Conservation (phyloP, 1,140 invertebrate genomes). For the Dreissena rostriformis region DNA sequence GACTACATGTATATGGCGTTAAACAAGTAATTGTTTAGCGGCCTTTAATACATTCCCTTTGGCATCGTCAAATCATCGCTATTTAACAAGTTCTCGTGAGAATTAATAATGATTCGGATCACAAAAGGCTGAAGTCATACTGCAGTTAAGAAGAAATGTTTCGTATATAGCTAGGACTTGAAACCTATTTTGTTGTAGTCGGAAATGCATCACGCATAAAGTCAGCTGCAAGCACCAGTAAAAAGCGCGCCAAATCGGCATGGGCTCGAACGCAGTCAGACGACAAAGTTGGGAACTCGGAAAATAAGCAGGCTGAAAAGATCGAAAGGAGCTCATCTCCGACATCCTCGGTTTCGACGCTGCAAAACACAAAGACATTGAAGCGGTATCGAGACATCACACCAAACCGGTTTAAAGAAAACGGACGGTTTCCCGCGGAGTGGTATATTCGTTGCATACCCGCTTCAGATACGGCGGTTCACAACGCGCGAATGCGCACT, state of each 20-base stretch:
- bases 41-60: too few species aligned
- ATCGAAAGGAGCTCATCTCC: slow-evolving; percentile 18
- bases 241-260: slow-evolving; percentile 35
- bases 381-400: slow-evolving; percentile 29
- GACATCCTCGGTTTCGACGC: slow-evolving; percentile 34
- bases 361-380: slow-evolving; percentile 40
- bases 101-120: too few species aligned
- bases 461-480: slow-evolving; percentile 60
- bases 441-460: slow-evolving; percentile 62
- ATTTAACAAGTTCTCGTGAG: too few species aligned
- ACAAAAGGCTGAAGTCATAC: too few species aligned
- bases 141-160: too few species aligned
- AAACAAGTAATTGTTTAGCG: too few species aligned
- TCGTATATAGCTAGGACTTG: too few species aligned
- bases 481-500: slow-evolving; percentile 46
- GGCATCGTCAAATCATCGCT: too few species aligned
- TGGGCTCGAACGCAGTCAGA: slow-evolving; percentile 30
- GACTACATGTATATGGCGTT: too few species aligned
- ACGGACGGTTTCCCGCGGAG: slow-evolving; percentile 57
- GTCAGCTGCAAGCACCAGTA: not conserved
- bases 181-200: too few species aligned
- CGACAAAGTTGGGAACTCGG: not conserved
- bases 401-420: slow-evolving; percentile 43
- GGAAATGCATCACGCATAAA: slow-evolving; percentile 9
- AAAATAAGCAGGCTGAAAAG: not conserved